These are phyloP conservation scores for Caenorhabditis sinica DNA, from an alignment of 2,888 invertebrate genomes.

Conservation along the genomic window DNA sequence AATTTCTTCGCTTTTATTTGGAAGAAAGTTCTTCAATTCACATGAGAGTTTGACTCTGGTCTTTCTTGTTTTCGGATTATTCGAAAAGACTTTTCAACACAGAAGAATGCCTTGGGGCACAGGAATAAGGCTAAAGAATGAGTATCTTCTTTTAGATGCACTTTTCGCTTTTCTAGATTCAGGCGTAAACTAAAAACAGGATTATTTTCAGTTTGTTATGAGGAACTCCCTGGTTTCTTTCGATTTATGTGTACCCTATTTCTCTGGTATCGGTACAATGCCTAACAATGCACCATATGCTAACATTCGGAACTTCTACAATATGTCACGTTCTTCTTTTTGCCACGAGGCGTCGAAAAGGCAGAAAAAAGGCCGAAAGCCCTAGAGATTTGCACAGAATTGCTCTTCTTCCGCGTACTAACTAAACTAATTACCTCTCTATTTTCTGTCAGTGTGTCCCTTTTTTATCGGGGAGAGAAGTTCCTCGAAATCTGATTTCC, in stretches of 20 bases:
- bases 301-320: neutral
- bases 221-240: neutral
- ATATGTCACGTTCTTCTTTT: slow-evolving; percentile 26
- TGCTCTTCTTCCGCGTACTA: slow-evolving; percentile 34
- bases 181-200: neutral
- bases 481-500: slow-evolving; percentile 37
- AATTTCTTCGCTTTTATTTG: neutral
- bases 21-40: neutral
- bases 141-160: neutral
- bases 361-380: slow-evolving; percentile 5
- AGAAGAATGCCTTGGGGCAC: slow-evolving; percentile 17
- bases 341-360: slow-evolving; percentile 3
- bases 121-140: slow-evolving; percentile 7
- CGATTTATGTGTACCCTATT: neutral
- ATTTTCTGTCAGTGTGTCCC: slow-evolving; percentile 43
- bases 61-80: slow-evolving; percentile 41
- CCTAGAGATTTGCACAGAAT: slow-evolving; percentile 30
- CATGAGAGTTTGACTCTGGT: neutral
- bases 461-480: slow-evolving; percentile 30
- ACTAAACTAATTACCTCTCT: slow-evolving; percentile 57
- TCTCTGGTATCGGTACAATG: neutral
- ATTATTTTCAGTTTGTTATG: neutral
- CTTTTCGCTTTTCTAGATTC: slow-evolving; percentile 6
- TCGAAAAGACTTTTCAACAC: slow-evolving; percentile 18
- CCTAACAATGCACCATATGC: too few relatives aligned